A percentile compares a stretch with the other conserved stretches of the same genome.
Evolutionary conservation across 2,113 vertebrate species (phyloP).

Genomic region (Phalacrocorax carbo): DNA sequence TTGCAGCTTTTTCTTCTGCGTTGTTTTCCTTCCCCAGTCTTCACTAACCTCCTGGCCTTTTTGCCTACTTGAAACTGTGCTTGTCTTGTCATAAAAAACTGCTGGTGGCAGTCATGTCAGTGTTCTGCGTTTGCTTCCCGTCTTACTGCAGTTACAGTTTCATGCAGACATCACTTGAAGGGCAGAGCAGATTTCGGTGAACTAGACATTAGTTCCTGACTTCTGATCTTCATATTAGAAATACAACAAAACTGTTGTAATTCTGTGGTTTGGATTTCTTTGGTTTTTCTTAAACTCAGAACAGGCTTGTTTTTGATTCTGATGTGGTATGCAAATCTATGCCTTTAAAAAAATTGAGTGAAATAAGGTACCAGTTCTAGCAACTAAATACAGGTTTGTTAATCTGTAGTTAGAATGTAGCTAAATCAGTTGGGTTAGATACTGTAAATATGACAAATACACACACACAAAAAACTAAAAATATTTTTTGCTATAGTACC

Average conservation of each 20-base stretch:
- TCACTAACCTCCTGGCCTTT: neutral
- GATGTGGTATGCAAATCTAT: neutral
- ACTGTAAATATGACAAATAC: neutral
- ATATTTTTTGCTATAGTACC: neutral
- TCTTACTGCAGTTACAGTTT: neutral
- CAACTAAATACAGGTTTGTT: neutral
- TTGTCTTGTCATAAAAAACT: neutral
- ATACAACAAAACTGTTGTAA: neutral
- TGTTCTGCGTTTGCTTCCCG: neutral
- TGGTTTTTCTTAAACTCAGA: neutral
- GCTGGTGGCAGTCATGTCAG: neutral
- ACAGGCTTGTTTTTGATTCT: neutral
- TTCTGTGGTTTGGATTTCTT: neutral
- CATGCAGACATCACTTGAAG: neutral
- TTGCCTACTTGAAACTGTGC: neutral
- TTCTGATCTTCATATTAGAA: neutral
- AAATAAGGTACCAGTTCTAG: neutral
- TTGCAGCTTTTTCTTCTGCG: neutral
- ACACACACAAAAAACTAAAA: neutral
- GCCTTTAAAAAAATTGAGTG: neutral
- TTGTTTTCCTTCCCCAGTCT: neutral
- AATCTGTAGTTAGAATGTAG: neutral
- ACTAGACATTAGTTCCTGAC: neutral
- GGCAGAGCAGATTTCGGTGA: neutral
- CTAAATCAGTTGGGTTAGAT: neutral